These are phyloP conservation scores for Hyperopisus bebe DNA, from an alignment of 2,113 vertebrate species.

Conservation along the genomic window DNA sequence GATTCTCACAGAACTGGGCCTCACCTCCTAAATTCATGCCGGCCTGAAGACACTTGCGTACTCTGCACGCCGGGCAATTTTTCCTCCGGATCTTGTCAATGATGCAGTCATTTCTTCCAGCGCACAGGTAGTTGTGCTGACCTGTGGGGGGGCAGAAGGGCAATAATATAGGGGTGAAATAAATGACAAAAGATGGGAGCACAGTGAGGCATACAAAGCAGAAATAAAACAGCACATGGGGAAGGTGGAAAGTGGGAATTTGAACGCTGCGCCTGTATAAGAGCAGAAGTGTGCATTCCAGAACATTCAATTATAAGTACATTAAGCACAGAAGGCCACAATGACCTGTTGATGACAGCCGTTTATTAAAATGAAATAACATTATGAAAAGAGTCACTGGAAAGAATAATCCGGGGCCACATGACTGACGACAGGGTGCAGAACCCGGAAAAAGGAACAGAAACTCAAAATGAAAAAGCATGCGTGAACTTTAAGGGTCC, in stretches of 20 bases:
- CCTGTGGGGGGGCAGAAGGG: conserved; percentile 55
- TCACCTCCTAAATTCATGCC: conserved; percentile 99
- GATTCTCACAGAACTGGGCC: conserved; percentile 21
- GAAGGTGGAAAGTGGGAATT: background rate
- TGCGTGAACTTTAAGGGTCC: background rate
- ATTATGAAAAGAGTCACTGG: background rate
- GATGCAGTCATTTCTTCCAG: conserved; percentile 97
- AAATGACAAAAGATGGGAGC: background rate
- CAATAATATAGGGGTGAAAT: background rate
- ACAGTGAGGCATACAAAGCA: background rate
- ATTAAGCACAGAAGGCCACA: background rate
- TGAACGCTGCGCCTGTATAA: background rate
- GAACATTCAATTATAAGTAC: no score
- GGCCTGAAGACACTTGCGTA: conserved; percentile 98
- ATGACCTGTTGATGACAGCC: background rate
- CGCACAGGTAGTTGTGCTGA: conserved; percentile 99
- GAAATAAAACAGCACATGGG: background rate
- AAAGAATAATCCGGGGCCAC: background rate
- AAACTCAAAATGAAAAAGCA: background rate
- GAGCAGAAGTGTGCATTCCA: background rate
- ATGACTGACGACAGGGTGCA: background rate
- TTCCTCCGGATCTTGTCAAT: conserved; percentile 99
- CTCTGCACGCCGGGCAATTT: conserved; percentile 97
- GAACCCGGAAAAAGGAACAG: background rate
- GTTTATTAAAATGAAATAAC: background rate